These are phyloP conservation scores for Pachycephala philippinensis DNA, from an alignment of 2,113 vertebrate species.

Conservation along the genomic window DNA sequence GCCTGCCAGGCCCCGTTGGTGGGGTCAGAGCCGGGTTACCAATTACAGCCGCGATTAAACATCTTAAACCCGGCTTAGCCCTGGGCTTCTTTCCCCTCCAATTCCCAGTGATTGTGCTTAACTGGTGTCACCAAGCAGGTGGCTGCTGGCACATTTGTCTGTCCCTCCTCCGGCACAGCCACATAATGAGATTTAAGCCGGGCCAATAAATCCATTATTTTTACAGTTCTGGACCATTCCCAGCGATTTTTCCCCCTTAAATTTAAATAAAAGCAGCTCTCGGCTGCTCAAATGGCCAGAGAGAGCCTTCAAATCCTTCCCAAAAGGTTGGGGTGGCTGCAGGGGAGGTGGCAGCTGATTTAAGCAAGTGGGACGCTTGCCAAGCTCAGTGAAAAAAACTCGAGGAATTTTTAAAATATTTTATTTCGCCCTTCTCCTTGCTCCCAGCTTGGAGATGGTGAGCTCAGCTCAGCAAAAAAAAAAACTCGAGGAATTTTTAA, in stretches of 20 bases:
- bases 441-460: too few relatives aligned
- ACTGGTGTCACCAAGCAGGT: background rate
- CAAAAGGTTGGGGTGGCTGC: background rate
- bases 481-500: too few relatives aligned
- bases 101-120: background rate
- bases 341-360: background rate
- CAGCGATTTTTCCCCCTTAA: fast-evolving
- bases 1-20: slow-evolving; percentile 16
- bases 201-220: background rate
- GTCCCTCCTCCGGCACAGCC: background rate
- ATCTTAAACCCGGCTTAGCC: background rate
- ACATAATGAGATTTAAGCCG: background rate
- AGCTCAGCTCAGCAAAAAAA: too few relatives aligned
- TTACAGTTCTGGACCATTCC: background rate
- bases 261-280: background rate
- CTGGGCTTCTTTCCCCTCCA: background rate
- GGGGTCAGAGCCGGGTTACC: slow-evolving; percentile 40
- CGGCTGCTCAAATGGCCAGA: background rate
- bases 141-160: background rate
- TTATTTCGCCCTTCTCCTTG: too few relatives aligned
- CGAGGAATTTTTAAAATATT: too few relatives aligned
- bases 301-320: background rate
- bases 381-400: too few relatives aligned
- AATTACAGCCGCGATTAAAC: slow-evolving; percentile 28
- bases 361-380: too few relatives aligned